Percentiles rank a stretch among this genome's conserved stretches.
These are phyloP conservation scores for Megaptera novaeangliae DNA, from an alignment of 2,113 vertebrate species.

Conservation along the genomic window DNA sequence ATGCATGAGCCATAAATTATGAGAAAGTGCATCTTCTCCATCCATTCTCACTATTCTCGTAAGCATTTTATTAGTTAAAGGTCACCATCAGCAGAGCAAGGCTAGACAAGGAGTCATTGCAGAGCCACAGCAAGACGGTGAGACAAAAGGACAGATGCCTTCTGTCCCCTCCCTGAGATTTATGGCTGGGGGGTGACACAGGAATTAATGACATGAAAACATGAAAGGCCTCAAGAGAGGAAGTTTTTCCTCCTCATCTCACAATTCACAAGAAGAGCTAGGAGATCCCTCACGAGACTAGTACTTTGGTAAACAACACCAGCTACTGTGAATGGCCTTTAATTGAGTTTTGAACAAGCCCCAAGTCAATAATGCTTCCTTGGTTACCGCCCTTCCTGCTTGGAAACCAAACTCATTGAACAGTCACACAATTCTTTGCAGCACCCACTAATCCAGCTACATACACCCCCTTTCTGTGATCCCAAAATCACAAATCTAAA, in stretches of 20 bases:
- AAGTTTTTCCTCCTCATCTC: not conserved
- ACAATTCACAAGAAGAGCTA: not conserved
- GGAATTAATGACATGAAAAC: not conserved
- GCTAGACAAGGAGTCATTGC: not conserved
- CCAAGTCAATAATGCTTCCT: not conserved
- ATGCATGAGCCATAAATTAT: not conserved
- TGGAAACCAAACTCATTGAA: conserved; percentile 15
- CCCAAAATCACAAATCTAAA: not conserved
- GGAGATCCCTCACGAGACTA: conserved; percentile 18
- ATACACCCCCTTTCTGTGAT: not conserved
- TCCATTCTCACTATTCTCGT: not conserved
- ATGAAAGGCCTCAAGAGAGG: not conserved
- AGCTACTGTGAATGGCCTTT: conserved; percentile 16
- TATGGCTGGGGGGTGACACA: not conserved
- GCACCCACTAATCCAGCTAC: not conserved
- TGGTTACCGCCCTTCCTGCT: not conserved
- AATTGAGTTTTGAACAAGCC: conserved; percentile 27
- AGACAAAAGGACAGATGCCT: not conserved
- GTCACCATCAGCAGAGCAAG: conserved; percentile 16
- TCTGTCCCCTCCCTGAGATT: not conserved
- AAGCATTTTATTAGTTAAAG: not conserved
- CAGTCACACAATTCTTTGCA: not conserved
- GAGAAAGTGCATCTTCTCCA: not conserved
- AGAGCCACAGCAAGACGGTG: not conserved
- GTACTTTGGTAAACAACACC: conserved; percentile 30